phyloP scores from a whole-genome alignment of 2,113 vertebrate species.

The sheep (Ovis aries) region DNA sequence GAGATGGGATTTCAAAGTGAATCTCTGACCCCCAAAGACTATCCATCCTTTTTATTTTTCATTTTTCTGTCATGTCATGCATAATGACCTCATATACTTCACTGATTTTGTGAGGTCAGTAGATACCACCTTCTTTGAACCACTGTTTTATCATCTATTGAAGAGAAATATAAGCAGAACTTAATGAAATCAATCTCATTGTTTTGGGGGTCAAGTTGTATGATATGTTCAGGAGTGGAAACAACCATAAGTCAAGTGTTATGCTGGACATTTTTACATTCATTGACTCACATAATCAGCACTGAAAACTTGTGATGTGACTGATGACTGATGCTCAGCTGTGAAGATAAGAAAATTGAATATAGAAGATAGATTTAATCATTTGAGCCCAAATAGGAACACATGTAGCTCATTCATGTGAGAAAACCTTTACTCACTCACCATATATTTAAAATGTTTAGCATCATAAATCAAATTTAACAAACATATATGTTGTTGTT shows the following conservation, averaged over 20 bases:
- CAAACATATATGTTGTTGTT: background rate
- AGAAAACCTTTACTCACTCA: background rate
- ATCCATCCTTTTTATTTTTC: background rate
- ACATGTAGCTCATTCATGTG: background rate
- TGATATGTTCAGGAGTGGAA: background rate
- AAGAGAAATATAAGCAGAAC: background rate
- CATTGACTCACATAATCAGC: background rate
- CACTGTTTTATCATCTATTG: background rate
- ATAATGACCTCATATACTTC: rapidly evolving
- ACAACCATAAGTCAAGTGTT: background rate
- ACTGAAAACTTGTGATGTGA: background rate
- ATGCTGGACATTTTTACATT: background rate
- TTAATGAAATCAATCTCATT: background rate
- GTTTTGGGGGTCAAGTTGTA: background rate
- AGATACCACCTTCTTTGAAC: background rate
- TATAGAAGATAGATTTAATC: background rate
- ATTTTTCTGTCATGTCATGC: background rate
- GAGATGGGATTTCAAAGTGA: background rate
- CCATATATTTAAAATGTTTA: background rate
- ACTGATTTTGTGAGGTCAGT: background rate
- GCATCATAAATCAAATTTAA: background rate
- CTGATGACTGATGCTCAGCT: background rate
- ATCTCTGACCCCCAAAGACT: background rate
- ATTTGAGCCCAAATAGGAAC: background rate
- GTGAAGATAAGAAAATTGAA: background rate